Evolutionary conservation across 30 jellyfish, hydroid and myxozoan genomes (phyloP).

Genomic region (Rhopilema esculentum): DNA sequence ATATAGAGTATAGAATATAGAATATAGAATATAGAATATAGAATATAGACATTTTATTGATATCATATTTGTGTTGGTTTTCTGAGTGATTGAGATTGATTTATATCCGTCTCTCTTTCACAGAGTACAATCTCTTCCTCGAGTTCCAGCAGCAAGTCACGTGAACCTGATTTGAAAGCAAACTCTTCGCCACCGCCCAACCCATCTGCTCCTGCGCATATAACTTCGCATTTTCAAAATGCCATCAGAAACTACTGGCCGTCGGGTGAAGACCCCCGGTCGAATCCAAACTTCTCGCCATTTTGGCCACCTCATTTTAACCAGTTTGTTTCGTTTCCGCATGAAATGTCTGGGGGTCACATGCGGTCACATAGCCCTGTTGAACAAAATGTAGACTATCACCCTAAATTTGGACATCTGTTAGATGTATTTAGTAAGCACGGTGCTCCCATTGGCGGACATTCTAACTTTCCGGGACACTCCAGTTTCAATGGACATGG

Average conservation of each 20-base stretch:
- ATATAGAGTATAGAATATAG: no score
- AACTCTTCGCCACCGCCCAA: conserved; percentile 69
- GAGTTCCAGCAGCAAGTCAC: conserved; percentile 14
- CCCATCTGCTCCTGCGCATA: conserved; percentile 96
- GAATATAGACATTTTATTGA: neutral
- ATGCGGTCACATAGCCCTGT: conserved; percentile 61
- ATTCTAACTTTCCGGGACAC: conserved; percentile 49
- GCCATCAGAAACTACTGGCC: conserved; percentile 68
- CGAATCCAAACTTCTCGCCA: conserved; percentile 69
- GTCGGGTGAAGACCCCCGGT: conserved; percentile 65
- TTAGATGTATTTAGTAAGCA: conserved; percentile 64
- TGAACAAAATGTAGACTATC: conserved; percentile 64
- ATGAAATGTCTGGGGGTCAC: conserved; percentile 64
- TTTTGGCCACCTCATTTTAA: conserved; percentile 72
- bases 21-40: neutral
- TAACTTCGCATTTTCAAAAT: conserved; percentile 88
- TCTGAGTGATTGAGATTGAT: neutral
- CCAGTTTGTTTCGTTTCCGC: conserved; percentile 73
- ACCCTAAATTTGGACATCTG: conserved; percentile 67
- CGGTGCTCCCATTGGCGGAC: conserved; percentile 71
- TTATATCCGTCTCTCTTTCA: neutral
- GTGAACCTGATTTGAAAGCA: conserved; percentile 42
- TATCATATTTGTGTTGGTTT: neutral
- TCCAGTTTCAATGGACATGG: conserved; percentile 44
- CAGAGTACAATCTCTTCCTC: conserved; percentile 51